Evolutionary conservation across 35 echinoderm and acorn worm genomes (phyloP), one percentile per base, ranked within the genome.

Genomic region (Apostichopus parvimensis): DNA sequence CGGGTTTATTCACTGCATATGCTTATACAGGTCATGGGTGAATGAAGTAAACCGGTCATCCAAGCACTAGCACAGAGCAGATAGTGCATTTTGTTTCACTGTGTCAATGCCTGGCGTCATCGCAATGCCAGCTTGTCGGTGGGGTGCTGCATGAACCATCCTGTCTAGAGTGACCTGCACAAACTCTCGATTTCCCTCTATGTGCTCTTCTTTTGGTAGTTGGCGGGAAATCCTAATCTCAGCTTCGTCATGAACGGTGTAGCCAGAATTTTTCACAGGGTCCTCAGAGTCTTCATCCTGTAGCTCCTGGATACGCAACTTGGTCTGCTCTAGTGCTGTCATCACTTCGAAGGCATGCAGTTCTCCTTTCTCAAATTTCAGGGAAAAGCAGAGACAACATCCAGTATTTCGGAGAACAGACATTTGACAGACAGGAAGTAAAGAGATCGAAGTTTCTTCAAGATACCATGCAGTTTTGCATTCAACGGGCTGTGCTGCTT

Each of bases 1-100:
- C 54, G 90, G 94, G 73, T 95, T 85, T 53, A 95, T 6, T 90
- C 94, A 95, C 58, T 73, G 45, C 94, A 95, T 95, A 75, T 92
- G 80, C 55, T 88, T 52, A 34, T 78, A 92, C 82, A 95, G 54
- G 22, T 82, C 54, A 71, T 78, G 73, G 9, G 54, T 95, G 83
- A 92, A 86, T 45, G 93, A 87, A 20, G 26, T 57, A 65, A 94
- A 94, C 7, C 94, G 25, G 13, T 95, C 54, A 78, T 92, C 90
- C 13, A 95, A 80, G 57, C 24, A 25, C 24, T 25, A 1, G 24
- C 24, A 25, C 24, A 25, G 24, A 25, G 24, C 24, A 25, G 24
- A 25, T 25, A 25, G 24, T 25, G 24, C 24, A 25, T 25, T 25
- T 25, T 25, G 24, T 25, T 25, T 25, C 24, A 25, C 24, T 25